Evolutionary conservation across 2,113 vertebrate species (phyloP).

Genomic region (Vanacampus margaritifer): DNA sequence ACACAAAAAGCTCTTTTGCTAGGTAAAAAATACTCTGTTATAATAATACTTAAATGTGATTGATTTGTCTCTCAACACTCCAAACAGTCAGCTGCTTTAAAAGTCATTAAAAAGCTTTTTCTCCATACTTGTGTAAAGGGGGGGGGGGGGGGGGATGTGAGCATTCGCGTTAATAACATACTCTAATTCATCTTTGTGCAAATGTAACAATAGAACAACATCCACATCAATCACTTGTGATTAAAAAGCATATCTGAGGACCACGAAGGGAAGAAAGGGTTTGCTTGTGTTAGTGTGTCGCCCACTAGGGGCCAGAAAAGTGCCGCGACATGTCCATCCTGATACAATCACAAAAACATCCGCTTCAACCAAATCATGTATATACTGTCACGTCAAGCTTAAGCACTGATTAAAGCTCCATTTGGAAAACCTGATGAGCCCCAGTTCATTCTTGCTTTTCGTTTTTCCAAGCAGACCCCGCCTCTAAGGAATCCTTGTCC

Average conservation of each 20-base stretch:
- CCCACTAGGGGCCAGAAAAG: conserved; percentile 29
- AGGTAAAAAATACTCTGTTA: conserved; percentile 38
- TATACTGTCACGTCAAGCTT: conserved; percentile 32
- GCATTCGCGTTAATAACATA: conserved; percentile 30
- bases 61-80: conserved; percentile 42
- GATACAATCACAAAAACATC: conserved; percentile 51
- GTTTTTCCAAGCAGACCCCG: conserved; percentile 23
- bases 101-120: conserved; percentile 11
- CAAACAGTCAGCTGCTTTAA: conserved; percentile 1
- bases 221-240: conserved; percentile 57
- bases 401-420: conserved; percentile 51
- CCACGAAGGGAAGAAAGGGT: conserved; percentile 5
- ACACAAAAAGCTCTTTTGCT: conserved; percentile 34
- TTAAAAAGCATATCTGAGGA: conserved; percentile 31
- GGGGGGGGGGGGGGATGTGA: conserved; percentile 7
- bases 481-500: conserved; percentile 46
- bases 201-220: conserved; percentile 49
- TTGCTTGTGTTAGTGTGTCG: conserved; percentile 19
- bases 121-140: conserved; percentile 11
- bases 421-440: conserved; percentile 28
- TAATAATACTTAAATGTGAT: conserved; percentile 36
- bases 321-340: conserved; percentile 34
- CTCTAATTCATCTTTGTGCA: conserved; percentile 52
- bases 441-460: conserved; percentile 4
- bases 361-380: conserved; percentile 55